Percentiles rank a stretch among this genome's conserved stretches.
These are phyloP conservation scores for Balaenoptera acutorostrata DNA, from an alignment of 2,113 vertebrate genomes.

Conservation along the genomic window DNA sequence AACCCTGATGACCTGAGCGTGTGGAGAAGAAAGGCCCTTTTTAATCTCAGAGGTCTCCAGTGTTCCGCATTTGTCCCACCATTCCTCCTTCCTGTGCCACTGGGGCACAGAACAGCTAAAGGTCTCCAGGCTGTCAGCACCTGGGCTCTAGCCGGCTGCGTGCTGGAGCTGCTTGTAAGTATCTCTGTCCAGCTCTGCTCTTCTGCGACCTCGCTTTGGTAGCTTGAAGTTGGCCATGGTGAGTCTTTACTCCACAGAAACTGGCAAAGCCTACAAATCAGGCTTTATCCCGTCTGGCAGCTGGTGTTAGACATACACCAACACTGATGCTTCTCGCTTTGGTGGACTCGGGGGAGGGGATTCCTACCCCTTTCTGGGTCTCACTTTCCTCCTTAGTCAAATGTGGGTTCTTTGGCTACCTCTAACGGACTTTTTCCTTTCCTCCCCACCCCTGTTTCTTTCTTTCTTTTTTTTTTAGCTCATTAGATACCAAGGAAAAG, in stretches of 20 bases:
- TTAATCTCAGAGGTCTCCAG: not conserved
- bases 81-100: too few species aligned
- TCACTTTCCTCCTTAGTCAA: not conserved
- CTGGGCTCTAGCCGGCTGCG: too few species aligned
- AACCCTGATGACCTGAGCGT: accelerated
- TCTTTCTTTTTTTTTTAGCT: not conserved
- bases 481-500: not conserved
- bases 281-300: not conserved
- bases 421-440: not conserved
- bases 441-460: too few species aligned
- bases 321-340: not conserved
- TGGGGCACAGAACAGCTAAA: not conserved
- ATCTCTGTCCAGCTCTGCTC: not conserved
- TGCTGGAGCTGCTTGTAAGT: not conserved
- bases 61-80: not conserved
- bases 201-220: not conserved
- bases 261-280: not conserved
- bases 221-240: not conserved
- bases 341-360: accelerated
- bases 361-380: not conserved
- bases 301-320: not conserved
- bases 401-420: not conserved
- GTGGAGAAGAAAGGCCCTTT: not conserved
- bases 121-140: not conserved
- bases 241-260: not conserved